Conservation (phyloP, 2,113 vertebrate species). For the Sander lucioperca region DNA sequence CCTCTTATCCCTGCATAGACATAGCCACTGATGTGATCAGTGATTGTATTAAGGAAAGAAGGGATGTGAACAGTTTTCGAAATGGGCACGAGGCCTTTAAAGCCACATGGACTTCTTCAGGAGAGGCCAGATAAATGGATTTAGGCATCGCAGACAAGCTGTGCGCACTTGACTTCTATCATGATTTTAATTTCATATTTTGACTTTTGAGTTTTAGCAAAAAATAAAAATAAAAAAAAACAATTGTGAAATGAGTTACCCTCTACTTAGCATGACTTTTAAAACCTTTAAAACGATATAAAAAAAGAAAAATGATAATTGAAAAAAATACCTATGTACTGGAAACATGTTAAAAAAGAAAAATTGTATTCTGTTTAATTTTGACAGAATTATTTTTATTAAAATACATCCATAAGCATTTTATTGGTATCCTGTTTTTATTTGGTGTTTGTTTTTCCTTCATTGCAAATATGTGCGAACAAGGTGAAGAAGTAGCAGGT, state of each 20-base stretch:
- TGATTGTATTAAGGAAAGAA: constrained; percentile 29
- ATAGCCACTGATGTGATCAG: constrained; percentile 53
- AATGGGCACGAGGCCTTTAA: constrained; percentile 22
- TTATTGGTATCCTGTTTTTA: constrained; percentile 38
- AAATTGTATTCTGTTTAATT: constrained; percentile 96
- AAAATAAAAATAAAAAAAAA: constrained; percentile 49
- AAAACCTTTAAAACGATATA: constrained; percentile 90
- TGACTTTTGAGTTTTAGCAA: constrained; percentile 91
- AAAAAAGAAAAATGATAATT: constrained; percentile 79
- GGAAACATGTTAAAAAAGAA: constrained; percentile 92
- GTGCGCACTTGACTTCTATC: constrained; percentile 87
- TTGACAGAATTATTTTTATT: constrained; percentile 99
- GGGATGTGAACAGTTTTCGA: constrained; percentile 25
- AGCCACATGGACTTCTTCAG: constrained; percentile 34
- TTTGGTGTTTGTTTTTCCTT: constrained; percentile 4
- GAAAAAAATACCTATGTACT: constrained; percentile 87
- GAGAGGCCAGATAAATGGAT: constrained; percentile 41
- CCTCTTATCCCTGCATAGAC: constrained; percentile 46
- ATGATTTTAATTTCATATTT: constrained; percentile 82
- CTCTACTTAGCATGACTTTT: constrained; percentile 94
- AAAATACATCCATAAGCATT: constrained; percentile 97
- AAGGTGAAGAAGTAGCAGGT: neutral
- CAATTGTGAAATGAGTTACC: constrained; percentile 90
- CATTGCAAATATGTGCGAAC: neutral
- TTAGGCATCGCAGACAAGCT: constrained; percentile 67